These are phyloP conservation scores for Sternarchorhynchus goeldii DNA, from an alignment of 2,797 vertebrate genomes.

Conservation along the genomic window DNA sequence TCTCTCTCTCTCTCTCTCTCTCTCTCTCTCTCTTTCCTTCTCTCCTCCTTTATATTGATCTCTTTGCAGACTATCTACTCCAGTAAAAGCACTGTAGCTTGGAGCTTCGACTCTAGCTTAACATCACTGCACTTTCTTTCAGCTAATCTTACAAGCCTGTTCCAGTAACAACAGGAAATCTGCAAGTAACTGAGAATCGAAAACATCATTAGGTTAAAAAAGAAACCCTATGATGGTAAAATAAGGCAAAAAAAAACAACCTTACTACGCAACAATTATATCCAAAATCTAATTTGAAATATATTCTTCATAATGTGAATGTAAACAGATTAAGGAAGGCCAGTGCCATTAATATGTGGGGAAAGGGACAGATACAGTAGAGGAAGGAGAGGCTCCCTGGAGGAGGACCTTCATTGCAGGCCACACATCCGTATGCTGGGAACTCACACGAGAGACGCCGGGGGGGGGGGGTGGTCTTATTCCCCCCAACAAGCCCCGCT, in stretches of 20 bases:
- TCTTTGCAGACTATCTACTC: constrained; percentile 20
- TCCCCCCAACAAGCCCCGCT: constrained; percentile 33
- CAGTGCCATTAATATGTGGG: background rate
- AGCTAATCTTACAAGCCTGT: background rate
- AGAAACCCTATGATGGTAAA: no score
- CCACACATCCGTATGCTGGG: constrained; percentile 36
- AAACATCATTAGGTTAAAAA: background rate
- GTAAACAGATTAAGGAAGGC: background rate
- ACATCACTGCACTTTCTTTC: constrained; percentile 2
- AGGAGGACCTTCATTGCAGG: constrained; percentile 31
- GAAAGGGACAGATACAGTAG: background rate
- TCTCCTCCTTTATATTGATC: constrained; percentile 20
- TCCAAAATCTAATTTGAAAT: background rate
- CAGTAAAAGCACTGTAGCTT: constrained; percentile 2
- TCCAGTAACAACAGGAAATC: background rate
- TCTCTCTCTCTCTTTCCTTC: no score
- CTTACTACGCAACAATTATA: no score
- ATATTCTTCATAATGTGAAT: background rate
- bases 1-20: no score
- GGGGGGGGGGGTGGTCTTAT: constrained; percentile 10
- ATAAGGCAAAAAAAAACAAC: no score
- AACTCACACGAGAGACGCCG: constrained; percentile 19
- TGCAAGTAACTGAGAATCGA: background rate
- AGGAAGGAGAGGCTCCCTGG: constrained; percentile 20
- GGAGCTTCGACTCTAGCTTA: background rate